Conservation (phyloP, 2,888 invertebrate species). For the Meganola albula region DNA sequence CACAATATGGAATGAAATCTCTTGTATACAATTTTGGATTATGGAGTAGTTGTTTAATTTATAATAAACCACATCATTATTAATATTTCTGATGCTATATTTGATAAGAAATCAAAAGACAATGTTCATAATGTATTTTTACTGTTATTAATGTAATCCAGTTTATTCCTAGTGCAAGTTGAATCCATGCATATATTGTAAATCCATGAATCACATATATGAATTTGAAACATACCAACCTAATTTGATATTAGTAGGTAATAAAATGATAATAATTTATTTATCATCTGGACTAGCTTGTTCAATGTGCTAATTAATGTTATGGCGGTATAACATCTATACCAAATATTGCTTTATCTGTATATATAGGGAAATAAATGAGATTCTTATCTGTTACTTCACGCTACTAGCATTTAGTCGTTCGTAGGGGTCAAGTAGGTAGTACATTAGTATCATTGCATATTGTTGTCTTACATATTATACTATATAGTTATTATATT, state of each 20-base stretch:
- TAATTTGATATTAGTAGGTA: conserved; percentile 29
- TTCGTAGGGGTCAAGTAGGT: conserved; percentile 23
- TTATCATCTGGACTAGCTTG: conserved; percentile 18
- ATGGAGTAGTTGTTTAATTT: conserved; percentile 35
- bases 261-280: conserved; percentile 10
- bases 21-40: conserved; percentile 46
- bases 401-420: conserved; percentile 24
- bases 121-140: conserved; percentile 13
- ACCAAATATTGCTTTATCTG: conserved; percentile 38
- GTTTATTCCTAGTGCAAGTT: too few species aligned
- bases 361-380: conserved; percentile 35
- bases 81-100: conserved; percentile 22
- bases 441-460: conserved; percentile 30
- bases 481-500: conserved; percentile 35
- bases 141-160: too few species aligned
- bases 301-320: conserved; percentile 11
- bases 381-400: conserved; percentile 24
- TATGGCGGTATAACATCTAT: conserved; percentile 18
- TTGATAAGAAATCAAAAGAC: conserved; percentile 29
- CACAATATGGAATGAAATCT: conserved; percentile 46
- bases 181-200: too few species aligned
- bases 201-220: too few species aligned
- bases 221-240: too few species aligned
- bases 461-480: conserved; percentile 28
- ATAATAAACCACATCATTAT: conserved; percentile 28